These are phyloP conservation scores for Mesitornis unicolor DNA, from an alignment of 2,113 vertebrate species.

Conservation along the genomic window DNA sequence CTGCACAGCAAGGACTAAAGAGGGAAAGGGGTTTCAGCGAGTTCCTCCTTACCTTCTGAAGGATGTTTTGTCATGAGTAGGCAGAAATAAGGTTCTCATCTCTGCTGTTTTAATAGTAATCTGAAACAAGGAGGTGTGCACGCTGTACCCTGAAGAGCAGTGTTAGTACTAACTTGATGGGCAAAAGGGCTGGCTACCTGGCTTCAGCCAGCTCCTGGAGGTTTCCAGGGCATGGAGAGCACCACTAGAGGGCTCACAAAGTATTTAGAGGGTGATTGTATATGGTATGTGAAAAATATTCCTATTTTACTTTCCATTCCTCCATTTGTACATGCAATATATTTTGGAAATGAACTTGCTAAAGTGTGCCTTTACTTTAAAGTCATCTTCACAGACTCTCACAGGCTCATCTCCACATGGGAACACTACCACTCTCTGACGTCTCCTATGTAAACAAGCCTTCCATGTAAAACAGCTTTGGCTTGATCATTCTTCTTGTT, in stretches of 20 bases:
- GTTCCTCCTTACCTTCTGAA: background rate
- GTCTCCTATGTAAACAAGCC: background rate
- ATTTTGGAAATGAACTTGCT: background rate
- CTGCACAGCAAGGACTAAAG: background rate
- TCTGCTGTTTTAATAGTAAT: background rate
- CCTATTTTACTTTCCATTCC: background rate
- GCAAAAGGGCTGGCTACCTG: background rate
- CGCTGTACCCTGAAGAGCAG: background rate
- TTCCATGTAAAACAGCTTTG: background rate
- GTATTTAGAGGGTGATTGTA: background rate
- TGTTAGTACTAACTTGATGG: accelerated
- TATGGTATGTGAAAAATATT: accelerated
- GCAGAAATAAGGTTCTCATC: background rate
- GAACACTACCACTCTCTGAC: background rate
- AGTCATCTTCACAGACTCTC: background rate
- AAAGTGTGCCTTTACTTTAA: background rate
- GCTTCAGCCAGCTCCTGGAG: background rate
- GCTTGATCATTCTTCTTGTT: background rate
- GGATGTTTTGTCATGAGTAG: background rate
- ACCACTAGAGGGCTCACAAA: conserved; percentile 46
- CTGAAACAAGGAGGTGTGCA: background rate
- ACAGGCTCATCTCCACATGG: accelerated
- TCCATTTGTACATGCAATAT: accelerated
- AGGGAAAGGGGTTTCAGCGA: background rate
- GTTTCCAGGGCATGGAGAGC: background rate